Conservation (phyloP, 2,113 vertebrate species). For the Toxotes chatareus region DNA sequence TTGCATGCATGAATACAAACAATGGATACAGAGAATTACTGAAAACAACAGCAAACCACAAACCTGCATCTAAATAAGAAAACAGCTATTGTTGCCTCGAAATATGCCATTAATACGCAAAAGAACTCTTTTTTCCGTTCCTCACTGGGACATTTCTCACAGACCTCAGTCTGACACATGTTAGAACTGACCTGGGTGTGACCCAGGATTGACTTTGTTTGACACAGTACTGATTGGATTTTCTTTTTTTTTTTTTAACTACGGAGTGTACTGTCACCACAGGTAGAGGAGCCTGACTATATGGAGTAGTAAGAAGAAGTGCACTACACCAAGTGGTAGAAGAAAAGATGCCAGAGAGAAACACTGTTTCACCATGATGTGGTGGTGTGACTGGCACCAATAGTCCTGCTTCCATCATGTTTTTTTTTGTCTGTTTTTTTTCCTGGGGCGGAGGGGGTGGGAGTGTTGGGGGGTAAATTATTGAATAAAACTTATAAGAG, state of each 20-base stretch:
- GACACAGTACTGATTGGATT: conserved; percentile 34
- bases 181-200: conserved; percentile 56
- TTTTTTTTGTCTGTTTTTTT: conserved; percentile 40
- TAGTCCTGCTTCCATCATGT: conserved; percentile 68
- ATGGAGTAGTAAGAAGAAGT: conserved; percentile 46
- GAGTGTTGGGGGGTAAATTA: conserved; percentile 74
- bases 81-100: conserved; percentile 69
- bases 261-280: conserved; percentile 24
- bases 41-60: conserved; percentile 67
- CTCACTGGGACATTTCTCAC: conserved; percentile 37
- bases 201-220: conserved; percentile 53
- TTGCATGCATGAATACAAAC: conserved; percentile 79
- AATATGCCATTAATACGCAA: conserved; percentile 58
- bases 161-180: conserved; percentile 55
- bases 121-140: conserved; percentile 52
- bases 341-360: conserved; percentile 50
- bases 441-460: not conserved
- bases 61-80: conserved; percentile 64
- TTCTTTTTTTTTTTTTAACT: conserved; percentile 15
- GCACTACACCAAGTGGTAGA: conserved; percentile 65
- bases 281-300: conserved; percentile 41
- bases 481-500: conserved; percentile 72
- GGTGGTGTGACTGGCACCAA: conserved; percentile 54
- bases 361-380: conserved; percentile 65
- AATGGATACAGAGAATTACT: conserved; percentile 58